Percentiles rank a stretch among this genome's conserved stretches.
phyloP scores from a whole-genome alignment of 2,113 vertebrate species.

The Saccopteryx bilineata region DNA sequence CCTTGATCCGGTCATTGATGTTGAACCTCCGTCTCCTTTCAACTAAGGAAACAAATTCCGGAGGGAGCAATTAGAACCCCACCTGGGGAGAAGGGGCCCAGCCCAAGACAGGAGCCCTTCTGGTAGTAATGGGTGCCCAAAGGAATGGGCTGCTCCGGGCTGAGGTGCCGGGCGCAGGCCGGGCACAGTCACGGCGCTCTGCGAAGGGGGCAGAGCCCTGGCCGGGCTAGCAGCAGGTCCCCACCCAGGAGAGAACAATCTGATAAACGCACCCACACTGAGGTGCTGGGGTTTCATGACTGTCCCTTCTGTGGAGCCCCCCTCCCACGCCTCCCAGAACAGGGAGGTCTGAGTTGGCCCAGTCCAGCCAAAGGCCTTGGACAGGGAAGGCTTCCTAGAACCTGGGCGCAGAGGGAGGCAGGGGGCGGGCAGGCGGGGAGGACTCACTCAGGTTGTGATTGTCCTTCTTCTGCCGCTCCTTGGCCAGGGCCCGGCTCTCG shows the following conservation, averaged over 20 bases:
- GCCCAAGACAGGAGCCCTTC: neutral
- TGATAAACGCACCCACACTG: neutral
- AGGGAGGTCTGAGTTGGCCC: neutral
- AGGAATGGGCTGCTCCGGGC: neutral
- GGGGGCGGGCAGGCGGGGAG: neutral
- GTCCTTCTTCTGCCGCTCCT: constrained; percentile 99
- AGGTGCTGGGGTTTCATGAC: neutral
- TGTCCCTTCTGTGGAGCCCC: neutral
- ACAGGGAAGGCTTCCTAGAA: neutral
- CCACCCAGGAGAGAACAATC: neutral
- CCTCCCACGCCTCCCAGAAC: neutral
- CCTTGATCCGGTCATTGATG: constrained; percentile 99
- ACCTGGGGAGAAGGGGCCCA: neutral
- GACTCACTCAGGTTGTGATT: constrained; percentile 99
- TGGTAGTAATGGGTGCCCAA: neutral
- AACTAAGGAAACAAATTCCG: constrained; percentile 86
- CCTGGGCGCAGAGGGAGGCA: neutral
- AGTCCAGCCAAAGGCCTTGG: neutral
- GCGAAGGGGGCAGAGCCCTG: neutral
- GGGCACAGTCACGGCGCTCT: neutral
- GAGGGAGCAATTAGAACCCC: neutral
- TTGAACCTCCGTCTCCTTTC: constrained; percentile 97
- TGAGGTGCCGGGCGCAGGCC: neutral
- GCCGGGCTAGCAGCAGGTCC: neutral
- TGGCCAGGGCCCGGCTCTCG: constrained; percentile 95